Conservation (phyloP, 2,888 invertebrate genomes). For the Synergus gifuensis region DNA sequence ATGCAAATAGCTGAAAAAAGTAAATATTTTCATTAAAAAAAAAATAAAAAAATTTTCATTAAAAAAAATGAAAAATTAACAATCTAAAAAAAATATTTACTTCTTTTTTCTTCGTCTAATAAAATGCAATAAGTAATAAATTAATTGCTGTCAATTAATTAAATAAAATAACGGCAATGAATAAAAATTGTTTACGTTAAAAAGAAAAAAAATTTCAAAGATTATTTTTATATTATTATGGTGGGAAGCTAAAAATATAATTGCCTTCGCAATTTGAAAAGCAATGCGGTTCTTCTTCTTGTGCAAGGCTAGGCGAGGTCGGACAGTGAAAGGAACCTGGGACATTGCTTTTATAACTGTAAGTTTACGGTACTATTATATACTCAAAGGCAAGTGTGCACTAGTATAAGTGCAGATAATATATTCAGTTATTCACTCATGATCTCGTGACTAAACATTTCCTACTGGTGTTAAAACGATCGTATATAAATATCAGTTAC, state of each 20-base stretch:
- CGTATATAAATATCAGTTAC: not conserved
- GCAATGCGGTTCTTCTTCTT: not conserved
- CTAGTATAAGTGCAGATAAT: not conserved
- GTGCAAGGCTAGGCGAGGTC: constrained; percentile 61
- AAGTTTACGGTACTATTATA: constrained; percentile 23
- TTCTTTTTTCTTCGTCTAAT: no score
- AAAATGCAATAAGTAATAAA: no score
- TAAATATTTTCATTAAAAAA: not conserved
- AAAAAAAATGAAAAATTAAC: no score
- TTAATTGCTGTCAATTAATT: no score
- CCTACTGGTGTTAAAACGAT: constrained; percentile 1
- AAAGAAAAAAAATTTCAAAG: not conserved
- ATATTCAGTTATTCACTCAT: not conserved
- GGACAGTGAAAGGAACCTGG: constrained; percentile 69
- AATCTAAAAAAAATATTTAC: no score
- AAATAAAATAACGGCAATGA: no score
- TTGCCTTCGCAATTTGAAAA: not conserved
- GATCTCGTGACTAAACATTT: constrained; percentile 11
- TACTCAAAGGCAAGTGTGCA: constrained; percentile 6
- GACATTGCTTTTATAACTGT: constrained; percentile 54
- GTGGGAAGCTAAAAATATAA: not conserved
- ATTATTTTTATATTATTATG: not conserved
- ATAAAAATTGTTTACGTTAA: not conserved
- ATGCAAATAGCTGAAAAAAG: constrained; percentile 87
- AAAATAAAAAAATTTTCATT: no score